Evolutionary conservation across 92 coral and sea anemone genomes (phyloP).

Genomic region (Palythoa heliodiscus): DNA sequence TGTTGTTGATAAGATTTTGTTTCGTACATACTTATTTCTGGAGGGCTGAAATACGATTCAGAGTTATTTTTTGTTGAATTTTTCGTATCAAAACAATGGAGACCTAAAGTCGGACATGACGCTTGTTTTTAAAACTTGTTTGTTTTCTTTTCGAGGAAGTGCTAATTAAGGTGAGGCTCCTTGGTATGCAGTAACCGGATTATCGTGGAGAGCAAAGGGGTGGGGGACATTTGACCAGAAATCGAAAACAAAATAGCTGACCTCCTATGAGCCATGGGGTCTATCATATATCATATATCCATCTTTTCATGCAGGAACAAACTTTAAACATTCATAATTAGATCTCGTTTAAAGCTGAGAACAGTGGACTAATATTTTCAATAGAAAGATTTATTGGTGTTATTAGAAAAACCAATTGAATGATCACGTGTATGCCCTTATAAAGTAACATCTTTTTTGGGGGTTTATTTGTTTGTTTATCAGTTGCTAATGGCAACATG

Average conservation of each 20-base stretch:
- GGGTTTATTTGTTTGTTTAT: conserved; percentile 33
- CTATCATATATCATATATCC: too few species aligned
- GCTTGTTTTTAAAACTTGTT: conserved; percentile 20
- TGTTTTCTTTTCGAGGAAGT: conserved; percentile 30
- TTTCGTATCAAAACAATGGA: not conserved
- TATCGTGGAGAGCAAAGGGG: not conserved
- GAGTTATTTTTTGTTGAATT: too few species aligned
- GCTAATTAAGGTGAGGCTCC: not conserved
- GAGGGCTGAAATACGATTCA: too few species aligned
- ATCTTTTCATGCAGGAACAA: not conserved
- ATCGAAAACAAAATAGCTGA: not conserved
- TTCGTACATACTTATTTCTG: too few species aligned
- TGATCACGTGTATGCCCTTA: conserved; percentile 3
- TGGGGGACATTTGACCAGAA: not conserved
- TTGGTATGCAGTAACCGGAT: conserved; percentile 12
- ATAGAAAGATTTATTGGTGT: conserved; percentile 18
- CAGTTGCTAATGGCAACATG: conserved; percentile 8
- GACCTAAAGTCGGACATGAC: conserved; percentile 31
- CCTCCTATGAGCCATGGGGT: not conserved
- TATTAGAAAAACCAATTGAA: not conserved
- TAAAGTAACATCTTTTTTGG: conserved; percentile 5
- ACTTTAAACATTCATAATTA: not conserved
- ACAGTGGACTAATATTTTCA: conserved; percentile 5
- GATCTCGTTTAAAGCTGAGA: not conserved
- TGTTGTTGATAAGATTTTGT: too few species aligned